These are phyloP conservation scores for Aporophyla nigra DNA, from an alignment of 2,888 invertebrate species.

Conservation along the genomic window DNA sequence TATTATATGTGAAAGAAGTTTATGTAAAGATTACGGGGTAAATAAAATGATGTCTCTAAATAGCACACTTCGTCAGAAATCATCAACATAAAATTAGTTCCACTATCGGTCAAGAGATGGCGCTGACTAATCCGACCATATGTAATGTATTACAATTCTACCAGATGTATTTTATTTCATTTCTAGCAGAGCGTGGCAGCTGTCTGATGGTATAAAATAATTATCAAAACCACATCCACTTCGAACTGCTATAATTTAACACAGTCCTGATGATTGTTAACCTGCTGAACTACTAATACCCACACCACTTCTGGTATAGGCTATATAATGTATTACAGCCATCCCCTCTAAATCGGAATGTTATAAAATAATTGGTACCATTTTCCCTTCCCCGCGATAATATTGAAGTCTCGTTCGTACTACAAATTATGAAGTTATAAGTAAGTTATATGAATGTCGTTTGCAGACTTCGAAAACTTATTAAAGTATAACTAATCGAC, in stretches of 20 bases:
- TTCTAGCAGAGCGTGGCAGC: neutral
- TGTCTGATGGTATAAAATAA: neutral
- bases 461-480: conserved; percentile 29
- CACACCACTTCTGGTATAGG: neutral
- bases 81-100: too few relatives aligned
- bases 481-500: conserved; percentile 43
- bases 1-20: too few relatives aligned
- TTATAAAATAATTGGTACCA: neutral
- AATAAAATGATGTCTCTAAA: too few relatives aligned
- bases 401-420: conserved; percentile 3
- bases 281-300: neutral
- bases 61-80: too few relatives aligned
- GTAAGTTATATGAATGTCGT: conserved; percentile 22
- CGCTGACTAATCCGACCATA: too few relatives aligned
- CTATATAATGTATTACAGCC: neutral
- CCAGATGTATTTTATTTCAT: too few relatives aligned
- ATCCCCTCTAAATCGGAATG: neutral
- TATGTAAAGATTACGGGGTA: too few relatives aligned
- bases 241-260: too few relatives aligned
- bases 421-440: conserved; percentile 16
- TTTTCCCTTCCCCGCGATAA: neutral
- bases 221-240: neutral
- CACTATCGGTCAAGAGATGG: too few relatives aligned
- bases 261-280: neutral
- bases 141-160: too few relatives aligned